Conservation (phyloP, 2,113 vertebrate genomes). For the Forbesichthys papilliferus region DNA sequence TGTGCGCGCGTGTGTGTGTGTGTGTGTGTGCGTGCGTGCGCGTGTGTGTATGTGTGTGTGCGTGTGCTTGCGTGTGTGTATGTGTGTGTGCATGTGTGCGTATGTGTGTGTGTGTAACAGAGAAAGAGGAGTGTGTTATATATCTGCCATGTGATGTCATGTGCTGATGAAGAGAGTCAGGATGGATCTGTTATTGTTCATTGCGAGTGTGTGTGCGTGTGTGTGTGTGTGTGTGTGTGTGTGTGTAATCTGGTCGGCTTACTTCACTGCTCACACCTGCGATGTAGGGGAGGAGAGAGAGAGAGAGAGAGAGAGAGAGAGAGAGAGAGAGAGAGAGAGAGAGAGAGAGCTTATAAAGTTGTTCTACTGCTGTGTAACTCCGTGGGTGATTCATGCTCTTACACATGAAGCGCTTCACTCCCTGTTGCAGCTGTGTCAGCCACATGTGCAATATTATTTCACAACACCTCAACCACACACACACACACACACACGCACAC, state of each 20-base stretch:
- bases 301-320: conserved; percentile 48
- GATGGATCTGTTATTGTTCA: conserved; percentile 67
- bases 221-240: conserved; percentile 17
- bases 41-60: conserved; percentile 6
- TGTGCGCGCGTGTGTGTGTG: not conserved
- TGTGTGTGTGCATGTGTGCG: conserved; percentile 21
- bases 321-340: conserved; percentile 14
- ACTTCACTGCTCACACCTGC: conserved; percentile 63
- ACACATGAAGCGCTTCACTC: conserved; percentile 65
- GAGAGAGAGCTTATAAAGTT: conserved; percentile 49
- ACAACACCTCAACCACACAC: conserved; percentile 67
- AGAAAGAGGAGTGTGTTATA: conserved; percentile 30
- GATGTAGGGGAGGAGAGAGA: conserved; percentile 41
- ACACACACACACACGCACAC: not conserved
- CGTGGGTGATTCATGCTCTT: conserved; percentile 69
- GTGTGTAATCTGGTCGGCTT: conserved; percentile 57
- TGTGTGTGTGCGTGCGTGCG: conserved; percentile 5
- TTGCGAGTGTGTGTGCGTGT: conserved; percentile 36
- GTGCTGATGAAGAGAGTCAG: conserved; percentile 55
- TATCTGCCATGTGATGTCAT: conserved; percentile 69
- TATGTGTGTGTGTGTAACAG: conserved; percentile 51
- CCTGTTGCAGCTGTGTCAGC: conserved; percentile 69
- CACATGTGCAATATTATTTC: conserved; percentile 75
- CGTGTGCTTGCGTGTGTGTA: not conserved
- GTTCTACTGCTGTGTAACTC: conserved; percentile 50